A percentile compares a stretch with the other conserved stretches of the same genome.
These are phyloP conservation scores for Riptortus pedestris DNA, from an alignment of 1,140 invertebrate species.

Conservation along the genomic window DNA sequence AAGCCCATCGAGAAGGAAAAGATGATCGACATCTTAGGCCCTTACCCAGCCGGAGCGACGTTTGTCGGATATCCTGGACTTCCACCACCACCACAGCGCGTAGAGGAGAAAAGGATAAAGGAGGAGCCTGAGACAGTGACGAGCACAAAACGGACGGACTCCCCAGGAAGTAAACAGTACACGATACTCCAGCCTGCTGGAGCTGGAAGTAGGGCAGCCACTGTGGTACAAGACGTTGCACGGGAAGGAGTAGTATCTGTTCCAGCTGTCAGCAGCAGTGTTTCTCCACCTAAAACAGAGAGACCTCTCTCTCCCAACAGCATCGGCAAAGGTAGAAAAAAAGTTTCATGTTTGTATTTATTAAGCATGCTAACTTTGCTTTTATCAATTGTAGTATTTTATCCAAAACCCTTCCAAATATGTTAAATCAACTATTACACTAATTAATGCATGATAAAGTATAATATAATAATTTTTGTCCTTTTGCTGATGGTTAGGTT, in stretches of 20 bases:
- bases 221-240: constrained; percentile 61
- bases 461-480: too few relatives aligned
- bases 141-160: constrained; percentile 32
- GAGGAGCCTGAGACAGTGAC: constrained; percentile 29
- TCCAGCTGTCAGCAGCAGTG: constrained; percentile 49
- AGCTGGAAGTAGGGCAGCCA: constrained; percentile 60
- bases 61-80: constrained; percentile 48
- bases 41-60: constrained; percentile 50
- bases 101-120: constrained; percentile 36
- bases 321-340: constrained; percentile 56
- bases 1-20: constrained; percentile 47
- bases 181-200: constrained; percentile 72
- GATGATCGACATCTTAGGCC: constrained; percentile 38
- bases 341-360: too few relatives aligned
- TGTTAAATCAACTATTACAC: too few relatives aligned
- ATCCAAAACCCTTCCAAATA: too few relatives aligned
- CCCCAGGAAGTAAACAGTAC: constrained; percentile 57
- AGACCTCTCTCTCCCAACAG: constrained; percentile 54
- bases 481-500: too few relatives aligned
- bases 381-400: too few relatives aligned
- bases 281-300: constrained; percentile 21
- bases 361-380: too few relatives aligned
- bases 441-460: too few relatives aligned
- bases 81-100: constrained; percentile 31
- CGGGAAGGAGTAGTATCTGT: constrained; percentile 52